phyloP scores from a whole-genome alignment of 2,113 vertebrate genomes.

The Natator depressus region DNA sequence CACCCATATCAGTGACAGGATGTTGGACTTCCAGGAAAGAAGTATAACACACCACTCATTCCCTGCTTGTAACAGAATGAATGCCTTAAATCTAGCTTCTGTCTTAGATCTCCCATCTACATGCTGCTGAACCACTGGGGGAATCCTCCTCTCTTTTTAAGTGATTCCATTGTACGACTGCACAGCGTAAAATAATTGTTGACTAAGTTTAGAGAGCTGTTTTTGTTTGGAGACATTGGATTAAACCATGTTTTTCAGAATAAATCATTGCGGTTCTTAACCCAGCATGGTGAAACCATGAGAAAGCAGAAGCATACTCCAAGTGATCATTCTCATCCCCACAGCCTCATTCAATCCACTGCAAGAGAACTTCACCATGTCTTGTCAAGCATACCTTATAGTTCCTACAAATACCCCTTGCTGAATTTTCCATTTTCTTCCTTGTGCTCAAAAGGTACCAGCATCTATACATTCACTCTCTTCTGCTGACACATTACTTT shows the following conservation, averaged over 20 bases:
- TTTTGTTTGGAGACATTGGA: not conserved
- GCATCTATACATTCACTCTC: not conserved
- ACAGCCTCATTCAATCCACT: conserved; percentile 7
- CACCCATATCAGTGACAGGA: not conserved
- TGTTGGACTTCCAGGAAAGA: not conserved
- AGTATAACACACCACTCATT: not conserved
- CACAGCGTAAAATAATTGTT: not conserved
- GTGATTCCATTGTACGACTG: not conserved
- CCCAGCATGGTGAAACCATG: not conserved
- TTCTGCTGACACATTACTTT: not conserved
- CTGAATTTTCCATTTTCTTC: conserved; percentile 39
- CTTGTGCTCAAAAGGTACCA: not conserved
- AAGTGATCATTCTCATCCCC: conserved; percentile 32
- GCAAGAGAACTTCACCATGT: conserved; percentile 52
- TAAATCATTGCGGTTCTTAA: not conserved
- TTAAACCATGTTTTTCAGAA: not conserved
- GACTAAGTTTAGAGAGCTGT: not conserved
- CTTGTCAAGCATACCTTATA: conserved; percentile 17
- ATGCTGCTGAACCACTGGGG: not conserved
- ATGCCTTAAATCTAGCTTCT: not conserved
- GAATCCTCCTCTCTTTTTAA: not conserved
- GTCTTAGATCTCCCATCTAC: not conserved
- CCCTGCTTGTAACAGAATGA: not conserved
- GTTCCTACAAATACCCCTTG: conserved; percentile 36
- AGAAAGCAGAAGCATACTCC: not conserved